Evolutionary conservation across 2,113 vertebrate genomes (phyloP).

Genomic region (Ifrita kowaldi): DNA sequence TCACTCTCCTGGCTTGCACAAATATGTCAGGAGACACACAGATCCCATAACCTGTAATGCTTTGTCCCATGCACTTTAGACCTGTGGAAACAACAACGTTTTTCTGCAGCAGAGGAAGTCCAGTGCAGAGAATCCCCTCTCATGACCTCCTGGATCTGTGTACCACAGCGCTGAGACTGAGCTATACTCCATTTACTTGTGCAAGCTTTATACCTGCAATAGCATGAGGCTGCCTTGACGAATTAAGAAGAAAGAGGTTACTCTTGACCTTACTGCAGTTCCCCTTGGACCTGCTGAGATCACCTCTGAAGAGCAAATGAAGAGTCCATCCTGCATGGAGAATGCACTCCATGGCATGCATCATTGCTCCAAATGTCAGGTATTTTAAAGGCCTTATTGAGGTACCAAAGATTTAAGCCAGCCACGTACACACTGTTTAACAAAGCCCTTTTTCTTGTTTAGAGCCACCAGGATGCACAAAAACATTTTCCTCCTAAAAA

Average conservation of each 20-base stretch:
- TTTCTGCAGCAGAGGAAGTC: neutral
- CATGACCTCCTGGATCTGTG: neutral
- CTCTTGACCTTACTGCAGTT: neutral
- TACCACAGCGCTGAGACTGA: neutral
- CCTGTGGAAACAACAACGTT: neutral
- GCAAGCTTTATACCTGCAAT: neutral
- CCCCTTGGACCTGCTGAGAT: neutral
- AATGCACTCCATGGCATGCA: neutral
- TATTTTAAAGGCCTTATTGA: neutral
- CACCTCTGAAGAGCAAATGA: neutral
- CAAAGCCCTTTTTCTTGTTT: neutral
- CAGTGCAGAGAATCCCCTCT: neutral
- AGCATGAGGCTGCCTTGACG: neutral
- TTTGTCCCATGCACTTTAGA: neutral
- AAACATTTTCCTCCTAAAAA: conserved; percentile 10
- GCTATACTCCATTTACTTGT: neutral
- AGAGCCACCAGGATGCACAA: neutral
- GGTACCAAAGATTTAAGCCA: neutral
- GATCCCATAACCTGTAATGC: neutral
- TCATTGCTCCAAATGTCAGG: neutral
- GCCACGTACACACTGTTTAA: neutral
- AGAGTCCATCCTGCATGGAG: neutral
- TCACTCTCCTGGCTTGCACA: neutral
- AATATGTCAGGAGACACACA: neutral
- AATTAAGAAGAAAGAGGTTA: neutral